phyloP scores from a whole-genome alignment of 2,113 vertebrate species.

The Muntiacus reevesi region DNA sequence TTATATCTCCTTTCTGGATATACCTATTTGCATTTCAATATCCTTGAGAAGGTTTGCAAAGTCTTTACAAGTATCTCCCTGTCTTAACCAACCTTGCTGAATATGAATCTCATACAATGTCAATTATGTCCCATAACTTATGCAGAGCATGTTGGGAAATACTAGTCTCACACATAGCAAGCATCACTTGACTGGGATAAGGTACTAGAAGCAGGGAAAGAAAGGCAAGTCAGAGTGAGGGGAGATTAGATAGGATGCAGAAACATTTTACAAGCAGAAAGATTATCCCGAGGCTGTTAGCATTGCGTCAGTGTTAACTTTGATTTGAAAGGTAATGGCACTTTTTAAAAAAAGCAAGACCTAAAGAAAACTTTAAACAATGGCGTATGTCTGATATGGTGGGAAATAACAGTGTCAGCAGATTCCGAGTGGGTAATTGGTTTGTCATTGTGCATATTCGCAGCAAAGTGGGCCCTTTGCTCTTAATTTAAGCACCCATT shows the following conservation, averaged over 20 bases:
- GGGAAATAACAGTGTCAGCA: constrained; percentile 45
- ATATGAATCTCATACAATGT: not conserved
- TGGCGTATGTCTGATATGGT: constrained; percentile 32
- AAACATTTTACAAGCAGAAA: not conserved
- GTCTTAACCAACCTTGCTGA: not conserved
- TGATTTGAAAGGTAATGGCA: constrained; percentile 8
- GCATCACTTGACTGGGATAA: not conserved
- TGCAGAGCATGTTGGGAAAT: not conserved
- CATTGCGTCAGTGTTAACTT: not conserved
- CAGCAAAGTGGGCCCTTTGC: constrained; percentile 57
- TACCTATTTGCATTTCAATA: not conserved
- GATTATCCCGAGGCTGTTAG: not conserved
- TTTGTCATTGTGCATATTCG: constrained; percentile 54
- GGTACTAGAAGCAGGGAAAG: not conserved
- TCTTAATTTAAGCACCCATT: constrained; percentile 57
- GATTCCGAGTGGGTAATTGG: constrained; percentile 49
- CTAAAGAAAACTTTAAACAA: constrained; percentile 28
- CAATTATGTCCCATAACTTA: not conserved
- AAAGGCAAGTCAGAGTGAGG: not conserved
- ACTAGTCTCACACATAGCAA: not conserved
- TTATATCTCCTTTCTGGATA: not conserved
- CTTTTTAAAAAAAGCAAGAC: not conserved
- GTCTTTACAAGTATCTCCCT: not conserved
- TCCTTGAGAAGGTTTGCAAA: not conserved
- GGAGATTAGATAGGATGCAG: not conserved